These are phyloP conservation scores for Philonicus albiceps DNA, from an alignment of 2,888 invertebrate species.

Conservation along the genomic window DNA sequence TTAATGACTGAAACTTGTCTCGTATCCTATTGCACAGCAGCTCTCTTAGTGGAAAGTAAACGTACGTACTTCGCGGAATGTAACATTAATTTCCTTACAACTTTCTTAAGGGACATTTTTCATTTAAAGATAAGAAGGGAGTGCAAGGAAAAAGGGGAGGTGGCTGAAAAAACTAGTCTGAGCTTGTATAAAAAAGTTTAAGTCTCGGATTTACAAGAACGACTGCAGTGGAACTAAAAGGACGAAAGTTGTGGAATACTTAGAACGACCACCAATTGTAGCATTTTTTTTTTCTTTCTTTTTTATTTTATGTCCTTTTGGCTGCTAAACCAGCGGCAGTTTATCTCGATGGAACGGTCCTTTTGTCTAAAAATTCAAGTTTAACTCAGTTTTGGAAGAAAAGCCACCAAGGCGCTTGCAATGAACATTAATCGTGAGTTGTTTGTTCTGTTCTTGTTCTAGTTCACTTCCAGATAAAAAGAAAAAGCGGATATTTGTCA, in stretches of 20 bases:
- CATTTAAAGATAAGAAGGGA: background rate
- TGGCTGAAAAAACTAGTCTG: background rate
- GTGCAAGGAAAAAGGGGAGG: background rate
- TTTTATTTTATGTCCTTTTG: background rate
- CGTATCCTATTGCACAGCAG: background rate
- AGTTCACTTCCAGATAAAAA: background rate
- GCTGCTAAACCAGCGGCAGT: background rate
- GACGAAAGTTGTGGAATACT: background rate
- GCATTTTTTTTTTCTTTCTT: background rate
- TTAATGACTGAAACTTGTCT: background rate
- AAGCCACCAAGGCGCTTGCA: background rate
- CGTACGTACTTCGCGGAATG: background rate
- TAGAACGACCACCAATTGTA: background rate
- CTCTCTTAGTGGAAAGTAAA: background rate
- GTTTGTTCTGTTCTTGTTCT: background rate
- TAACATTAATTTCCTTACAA: background rate
- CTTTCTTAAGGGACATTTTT: background rate
- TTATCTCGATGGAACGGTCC: background rate
- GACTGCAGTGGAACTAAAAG: background rate
- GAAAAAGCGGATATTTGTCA: background rate
- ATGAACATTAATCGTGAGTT: background rate
- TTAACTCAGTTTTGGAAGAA: background rate
- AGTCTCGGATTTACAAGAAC: background rate
- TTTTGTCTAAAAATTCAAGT: background rate
- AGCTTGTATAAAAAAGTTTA: background rate